Conservation (phyloP, 2,113 vertebrate species). For the Heloderma charlesbogerti region DNA sequence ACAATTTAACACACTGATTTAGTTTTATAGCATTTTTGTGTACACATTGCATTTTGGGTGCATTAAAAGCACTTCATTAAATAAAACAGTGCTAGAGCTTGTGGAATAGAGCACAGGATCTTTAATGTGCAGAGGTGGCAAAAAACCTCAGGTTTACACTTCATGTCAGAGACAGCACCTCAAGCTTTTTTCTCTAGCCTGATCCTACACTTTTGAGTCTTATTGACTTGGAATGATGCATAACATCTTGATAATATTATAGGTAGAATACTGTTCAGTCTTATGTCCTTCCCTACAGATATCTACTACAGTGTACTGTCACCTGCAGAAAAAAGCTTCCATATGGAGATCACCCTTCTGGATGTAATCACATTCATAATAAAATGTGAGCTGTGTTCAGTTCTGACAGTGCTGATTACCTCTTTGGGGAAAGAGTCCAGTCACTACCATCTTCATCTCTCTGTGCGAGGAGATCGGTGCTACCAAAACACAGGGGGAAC, state of each 20-base stretch:
- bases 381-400: neutral
- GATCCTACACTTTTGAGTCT: neutral
- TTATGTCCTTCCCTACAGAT: neutral
- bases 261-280: neutral
- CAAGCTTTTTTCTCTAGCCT: neutral
- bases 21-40: neutral
- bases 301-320: slow-evolving; percentile 4
- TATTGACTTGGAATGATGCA: neutral
- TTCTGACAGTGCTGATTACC: neutral
- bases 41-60: neutral
- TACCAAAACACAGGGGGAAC: neutral
- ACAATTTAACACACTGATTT: neutral
- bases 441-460: neutral
- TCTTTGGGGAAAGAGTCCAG: neutral
- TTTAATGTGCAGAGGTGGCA: neutral
- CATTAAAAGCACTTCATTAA: neutral
- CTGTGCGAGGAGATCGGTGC: neutral
- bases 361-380: neutral
- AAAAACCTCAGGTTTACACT: slow-evolving; percentile 4
- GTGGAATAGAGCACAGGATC: neutral
- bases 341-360: neutral
- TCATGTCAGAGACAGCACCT: neutral
- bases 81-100: neutral
- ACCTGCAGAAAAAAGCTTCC: neutral
- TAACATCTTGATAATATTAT: neutral